These are phyloP conservation scores for Andrena praecox DNA, from an alignment of 2,888 invertebrate genomes.

Conservation along the genomic window DNA sequence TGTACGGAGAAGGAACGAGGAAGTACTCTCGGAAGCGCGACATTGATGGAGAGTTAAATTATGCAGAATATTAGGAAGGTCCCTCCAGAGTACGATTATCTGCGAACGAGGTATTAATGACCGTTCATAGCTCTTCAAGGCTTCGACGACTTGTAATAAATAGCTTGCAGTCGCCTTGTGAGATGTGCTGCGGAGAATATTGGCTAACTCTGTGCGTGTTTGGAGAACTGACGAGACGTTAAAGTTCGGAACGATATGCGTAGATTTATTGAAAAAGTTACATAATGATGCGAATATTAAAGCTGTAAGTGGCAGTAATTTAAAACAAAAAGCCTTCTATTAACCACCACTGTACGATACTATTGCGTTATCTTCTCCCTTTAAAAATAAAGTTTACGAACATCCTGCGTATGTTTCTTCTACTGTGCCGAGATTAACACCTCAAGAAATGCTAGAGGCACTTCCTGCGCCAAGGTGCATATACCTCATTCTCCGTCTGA, in stretches of 20 bases:
- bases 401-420: background rate
- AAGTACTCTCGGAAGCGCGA: conserved; percentile 6
- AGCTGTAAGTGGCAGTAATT: too few relatives aligned
- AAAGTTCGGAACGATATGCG: background rate
- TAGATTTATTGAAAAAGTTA: background rate
- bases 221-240: too few relatives aligned
- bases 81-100: background rate
- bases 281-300: background rate
- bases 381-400: background rate
- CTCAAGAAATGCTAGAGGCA: background rate
- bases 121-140: background rate
- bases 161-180: background rate
- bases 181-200: background rate
- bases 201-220: too few relatives aligned
- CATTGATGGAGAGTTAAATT: background rate
- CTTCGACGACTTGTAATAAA: background rate
- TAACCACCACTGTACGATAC: too few relatives aligned
- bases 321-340: too few relatives aligned
- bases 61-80: background rate
- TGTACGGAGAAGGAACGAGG: background rate
- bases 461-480: background rate
- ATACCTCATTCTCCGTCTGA: background rate
- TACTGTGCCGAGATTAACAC: background rate
- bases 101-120: conserved; percentile 2
- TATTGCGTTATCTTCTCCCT: background rate